A percentile compares a stretch with the other conserved stretches of the same genome.
Conservation (phyloP, 1,140 invertebrate genomes). For the Aradophagus sp. region DNA sequence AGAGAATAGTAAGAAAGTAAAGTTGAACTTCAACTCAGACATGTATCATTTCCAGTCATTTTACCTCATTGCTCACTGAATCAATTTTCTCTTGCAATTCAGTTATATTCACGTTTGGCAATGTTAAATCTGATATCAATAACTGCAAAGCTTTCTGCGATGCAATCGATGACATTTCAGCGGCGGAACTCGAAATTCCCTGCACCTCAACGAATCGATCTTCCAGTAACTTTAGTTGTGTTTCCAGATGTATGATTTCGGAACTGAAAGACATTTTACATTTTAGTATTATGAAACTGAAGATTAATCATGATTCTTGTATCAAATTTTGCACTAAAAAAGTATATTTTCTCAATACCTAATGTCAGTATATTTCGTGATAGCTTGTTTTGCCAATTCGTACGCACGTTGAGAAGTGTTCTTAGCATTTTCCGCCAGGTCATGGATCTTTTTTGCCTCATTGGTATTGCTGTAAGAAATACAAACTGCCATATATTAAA, state of each 20-base stretch:
- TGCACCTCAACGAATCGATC: conserved; percentile 76
- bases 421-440: conserved; percentile 85
- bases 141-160: conserved; percentile 87
- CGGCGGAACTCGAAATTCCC: conserved; percentile 82
- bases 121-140: conserved; percentile 82
- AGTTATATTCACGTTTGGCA: conserved; percentile 84
- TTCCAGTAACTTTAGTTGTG: conserved; percentile 77
- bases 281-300: too few species aligned
- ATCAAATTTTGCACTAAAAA: too few species aligned
- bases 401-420: conserved; percentile 89
- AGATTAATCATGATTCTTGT: too few species aligned
- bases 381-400: conserved; percentile 85
- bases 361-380: conserved; percentile 86
- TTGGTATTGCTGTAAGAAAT: conserved; percentile 77
- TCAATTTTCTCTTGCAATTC: conserved; percentile 81
- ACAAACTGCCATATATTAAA: conserved; percentile 9
- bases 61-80: conserved; percentile 77
- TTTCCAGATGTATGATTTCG: conserved; percentile 79
- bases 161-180: conserved; percentile 82
- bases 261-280: conserved; percentile 19
- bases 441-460: conserved; percentile 85
- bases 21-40: too few species aligned
- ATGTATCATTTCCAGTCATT: too few species aligned
- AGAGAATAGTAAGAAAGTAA: too few species aligned
- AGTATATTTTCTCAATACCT: conserved; percentile 74